Base-by-base conservation (phyloP, 2,113 vertebrate species). In the Pygoscelis adeliae region DNA sequence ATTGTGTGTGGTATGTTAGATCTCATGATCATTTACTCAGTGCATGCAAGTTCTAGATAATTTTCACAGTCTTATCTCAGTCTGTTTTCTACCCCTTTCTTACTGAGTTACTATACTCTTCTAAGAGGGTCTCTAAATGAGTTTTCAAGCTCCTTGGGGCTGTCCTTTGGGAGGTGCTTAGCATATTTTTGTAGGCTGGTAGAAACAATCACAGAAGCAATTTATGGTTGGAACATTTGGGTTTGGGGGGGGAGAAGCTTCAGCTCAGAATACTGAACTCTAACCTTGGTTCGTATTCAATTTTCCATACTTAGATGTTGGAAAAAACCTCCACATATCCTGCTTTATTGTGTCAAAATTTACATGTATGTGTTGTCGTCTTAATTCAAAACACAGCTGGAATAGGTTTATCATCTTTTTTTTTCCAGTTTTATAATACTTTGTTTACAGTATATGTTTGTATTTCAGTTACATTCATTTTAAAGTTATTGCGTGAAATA, bases 1-100 rank as follows among this genome's bases (percentile, higher is more conserved):
- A 92, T 87, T 92, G 56, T 52, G 38, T 72, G 93, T 93, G 42
- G 27, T 95, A 55, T 76, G 58, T 90, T 95, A 92, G 74, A 94
- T 82, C 84, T 86, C 17, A 1, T 49, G 81, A 80, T 91, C 78
- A 50, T 58, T 50, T 34, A 46, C 46, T 55, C 46, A 22, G 62
- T 44, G 20, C 49, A 15, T 72, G 74, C 36, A 70, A 63, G 89
- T 83, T 81, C 67, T 77, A 85, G 89, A 13, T 83, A 27, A 70
- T 89, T 85, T 74, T 72, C 62, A 63, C 27, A 50, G 56, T 59
- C 74, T 83, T 77, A 49, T 2, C 50, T 70, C 56, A 29, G 66
- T 83, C 89, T 78, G 44, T 61, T 92, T 93, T 87, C 67, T 32
- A 20, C 10, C 20, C 8, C 25, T 69, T 50, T 65, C 76, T 70